A percentile compares a stretch with the other conserved stretches of the same genome.
phyloP scores from a whole-genome alignment of 2,888 invertebrate genomes.

The Conchocele bisecta region DNA sequence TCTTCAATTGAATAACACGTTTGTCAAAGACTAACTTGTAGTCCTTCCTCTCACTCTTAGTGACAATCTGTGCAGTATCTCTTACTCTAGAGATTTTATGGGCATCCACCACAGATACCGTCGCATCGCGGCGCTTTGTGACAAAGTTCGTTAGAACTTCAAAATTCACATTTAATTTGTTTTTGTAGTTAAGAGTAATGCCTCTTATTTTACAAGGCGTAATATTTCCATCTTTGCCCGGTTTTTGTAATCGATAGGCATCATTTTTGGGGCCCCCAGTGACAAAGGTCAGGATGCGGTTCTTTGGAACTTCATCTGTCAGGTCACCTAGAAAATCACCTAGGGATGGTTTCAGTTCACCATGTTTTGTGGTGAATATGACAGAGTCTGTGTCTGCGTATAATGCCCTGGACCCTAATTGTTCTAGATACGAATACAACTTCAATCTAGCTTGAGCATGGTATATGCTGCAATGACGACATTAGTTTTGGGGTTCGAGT shows the following conservation, averaged over 20 bases:
- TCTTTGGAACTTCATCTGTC: slow-evolving; percentile 75
- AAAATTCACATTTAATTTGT: slow-evolving; percentile 28
- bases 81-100: slow-evolving; percentile 83
- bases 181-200: slow-evolving; percentile 39
- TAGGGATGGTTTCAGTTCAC: slow-evolving; percentile 56
- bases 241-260: slow-evolving; percentile 34
- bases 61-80: slow-evolving; percentile 87
- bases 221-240: slow-evolving; percentile 23
- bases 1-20: slow-evolving; percentile 3
- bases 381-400: slow-evolving; percentile 57
- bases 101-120: slow-evolving; percentile 1
- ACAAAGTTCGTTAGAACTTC: slow-evolving; percentile 13
- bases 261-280: slow-evolving; percentile 46
- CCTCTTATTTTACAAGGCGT: slow-evolving; percentile 38
- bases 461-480: slow-evolving; percentile 23
- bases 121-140: slow-evolving; percentile 4
- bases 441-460: slow-evolving; percentile 29
- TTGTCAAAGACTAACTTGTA: slow-evolving; percentile 24
- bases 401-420: slow-evolving; percentile 23
- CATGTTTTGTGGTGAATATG: slow-evolving; percentile 33
- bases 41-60: slow-evolving; percentile 84
- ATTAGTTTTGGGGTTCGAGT: slow-evolving; percentile 3
- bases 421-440: slow-evolving; percentile 26
- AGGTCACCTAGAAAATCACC: slow-evolving; percentile 79
- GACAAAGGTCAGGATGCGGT: slow-evolving; percentile 31